Base-by-base conservation (phyloP, 2,113 vertebrate species). In the Noturus placidus region DNA sequence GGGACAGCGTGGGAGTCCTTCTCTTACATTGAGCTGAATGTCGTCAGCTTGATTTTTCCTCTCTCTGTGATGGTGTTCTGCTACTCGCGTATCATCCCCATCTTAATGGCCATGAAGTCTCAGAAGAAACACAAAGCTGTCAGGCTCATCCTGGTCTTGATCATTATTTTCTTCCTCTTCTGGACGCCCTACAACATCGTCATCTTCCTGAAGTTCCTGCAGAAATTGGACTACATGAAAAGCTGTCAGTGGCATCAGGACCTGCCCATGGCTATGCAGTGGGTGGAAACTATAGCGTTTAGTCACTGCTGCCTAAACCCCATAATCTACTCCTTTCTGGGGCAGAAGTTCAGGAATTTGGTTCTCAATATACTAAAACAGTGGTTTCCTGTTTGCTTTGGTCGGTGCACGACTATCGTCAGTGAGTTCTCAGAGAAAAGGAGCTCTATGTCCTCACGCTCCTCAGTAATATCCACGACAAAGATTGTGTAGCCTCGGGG, bases 131-230 rank as follows among this genome's bases (percentile, higher is more conserved):
- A 96, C 88, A 96, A 95, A 56, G 94, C 95, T 15, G 90, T 97
- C 69, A 96, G 90, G 88, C 78, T 99, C 67, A 95, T 97, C 85
- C 89, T 97, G 54, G 3, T 90, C 0, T 93, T 98, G 0, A 92
- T 97, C 8, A 11, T 92, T 0, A 78, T 91, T 0, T 97, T 97
- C 69, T 95, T 99, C 54, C 0, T 97, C 42, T 97, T 95, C 92
- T 99, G 97, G 97, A 91, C 94, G 0, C 97, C 98, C 0, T 91
- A 96, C 86, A 97, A 98, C 54, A 70, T 95, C 30, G 91, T 91
- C 27, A n/a, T 88, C 14, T 89, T 95, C 74, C 57, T 95, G 25
- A 0, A 0, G 0, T 91, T 90, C 33, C 77, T 95, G 25, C 54
- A 65, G 0, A 0, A 0, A 0, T 0, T 22, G 0, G 13, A 3